Evolutionary conservation across 1,140 invertebrate species (phyloP).

Genomic region (Temnothorax nylanderi): DNA sequence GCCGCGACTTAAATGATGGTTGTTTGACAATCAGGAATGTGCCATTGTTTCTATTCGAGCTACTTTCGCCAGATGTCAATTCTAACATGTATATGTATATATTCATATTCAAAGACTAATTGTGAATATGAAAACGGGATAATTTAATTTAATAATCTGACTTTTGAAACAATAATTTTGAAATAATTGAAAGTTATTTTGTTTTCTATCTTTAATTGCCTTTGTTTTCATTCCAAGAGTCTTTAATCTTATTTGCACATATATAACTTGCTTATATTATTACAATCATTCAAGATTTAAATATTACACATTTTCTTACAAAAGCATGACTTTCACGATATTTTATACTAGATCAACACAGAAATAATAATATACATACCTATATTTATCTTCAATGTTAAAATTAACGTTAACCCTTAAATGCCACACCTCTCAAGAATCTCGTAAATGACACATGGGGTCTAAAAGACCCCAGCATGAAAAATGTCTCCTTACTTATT

Average conservation of each 20-base stretch:
- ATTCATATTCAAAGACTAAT: not conserved
- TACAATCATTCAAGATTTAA: not conserved
- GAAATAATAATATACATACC: too few species aligned
- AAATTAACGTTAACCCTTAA: too few species aligned
- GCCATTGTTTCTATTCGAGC: not conserved
- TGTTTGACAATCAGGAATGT: constrained; percentile 40
- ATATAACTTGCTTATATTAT: too few species aligned
- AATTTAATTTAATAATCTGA: not conserved
- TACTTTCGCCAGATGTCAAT: not conserved
- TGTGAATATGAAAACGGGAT: not conserved
- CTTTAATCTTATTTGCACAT: not conserved
- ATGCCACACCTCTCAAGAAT: too few species aligned
- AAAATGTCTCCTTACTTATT: too few species aligned
- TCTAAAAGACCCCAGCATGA: too few species aligned
- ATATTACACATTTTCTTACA: not conserved
- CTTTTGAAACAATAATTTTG: not conserved
- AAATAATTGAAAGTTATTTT: not conserved
- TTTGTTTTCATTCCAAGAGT: not conserved
- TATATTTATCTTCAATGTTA: too few species aligned
- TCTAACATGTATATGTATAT: not conserved
- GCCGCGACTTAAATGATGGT: constrained; percentile 14
- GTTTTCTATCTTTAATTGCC: not conserved
- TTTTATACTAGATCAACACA: too few species aligned
- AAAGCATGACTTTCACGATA: too few species aligned
- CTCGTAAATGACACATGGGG: too few species aligned